Evolutionary conservation across 2,113 vertebrate species (phyloP), one percentile per base, ranked within the genome.

Genomic region (Cercopithecus mona): DNA sequence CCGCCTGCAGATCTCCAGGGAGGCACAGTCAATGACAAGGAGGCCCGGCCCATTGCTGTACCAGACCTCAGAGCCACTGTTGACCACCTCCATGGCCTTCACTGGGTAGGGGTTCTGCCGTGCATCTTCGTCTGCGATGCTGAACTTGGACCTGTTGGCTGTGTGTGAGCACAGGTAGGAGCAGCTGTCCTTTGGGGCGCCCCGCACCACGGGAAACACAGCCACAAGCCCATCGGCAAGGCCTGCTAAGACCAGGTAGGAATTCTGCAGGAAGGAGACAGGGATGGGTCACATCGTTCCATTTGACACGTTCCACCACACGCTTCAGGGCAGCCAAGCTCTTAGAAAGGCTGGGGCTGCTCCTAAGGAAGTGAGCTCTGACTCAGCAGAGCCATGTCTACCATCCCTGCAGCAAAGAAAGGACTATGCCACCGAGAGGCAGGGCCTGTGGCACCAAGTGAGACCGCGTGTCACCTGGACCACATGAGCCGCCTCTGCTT

Each of bases 131-230:
- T 99, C 99, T 0, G 98, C 59, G 93, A 99, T 99, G 95, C 98
- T 97, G 87, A 99, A 99, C 50, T 98, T 97, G 8, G 99, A 98
- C 96, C 99, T 99, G 97, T 99, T 99, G 3, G 99, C 98, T 0
- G 99, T 99, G 98, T 99, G 99, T 2, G 99, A 99, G 97, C 99
- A 99, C 93, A 99, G 97, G 98, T 99, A 99, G 94, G 98, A 98
- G 83, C 99, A 99, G 87, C 97, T 99, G 1, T 99, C 99, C 14
- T 98, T 82, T 0, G 99, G 99, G 78, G 99, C 82, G 4, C 99
- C 99, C 1, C 99, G 99, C 10, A 98, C 97, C 83, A 99, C 96
- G 0, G 98, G 98, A 90, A 99, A 99, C 68, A 99, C 98, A 0
- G 99, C 99, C 70, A 99, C 96, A 1, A 99, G 98, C 23, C 99